phyloP scores from a whole-genome alignment of 2,113 vertebrate species.

The Sclerurus mexicanus region DNA sequence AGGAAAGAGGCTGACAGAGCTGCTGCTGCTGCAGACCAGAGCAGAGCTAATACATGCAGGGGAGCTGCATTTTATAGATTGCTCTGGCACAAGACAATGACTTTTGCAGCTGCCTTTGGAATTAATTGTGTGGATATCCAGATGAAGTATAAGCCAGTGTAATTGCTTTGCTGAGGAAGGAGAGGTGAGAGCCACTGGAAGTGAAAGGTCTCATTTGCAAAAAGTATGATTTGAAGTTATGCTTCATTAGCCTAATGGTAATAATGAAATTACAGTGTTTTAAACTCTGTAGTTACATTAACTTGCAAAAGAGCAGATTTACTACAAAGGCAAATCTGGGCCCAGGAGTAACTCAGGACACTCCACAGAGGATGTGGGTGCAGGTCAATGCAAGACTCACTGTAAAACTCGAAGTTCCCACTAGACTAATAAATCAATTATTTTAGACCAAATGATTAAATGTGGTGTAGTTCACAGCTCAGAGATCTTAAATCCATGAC shows the following conservation, averaged over 20 bases:
- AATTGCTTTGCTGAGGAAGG: neutral
- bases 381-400: too few relatives aligned
- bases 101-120: neutral
- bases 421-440: neutral
- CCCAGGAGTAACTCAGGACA: too few relatives aligned
- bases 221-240: neutral
- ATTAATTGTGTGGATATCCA: neutral
- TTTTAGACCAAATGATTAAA: too few relatives aligned
- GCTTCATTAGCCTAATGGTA: neutral
- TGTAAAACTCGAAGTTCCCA: neutral
- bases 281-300: neutral
- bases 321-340: neutral
- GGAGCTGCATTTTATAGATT: neutral
- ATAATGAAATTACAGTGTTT: neutral
- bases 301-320: neutral
- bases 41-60: neutral
- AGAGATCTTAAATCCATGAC: neutral
- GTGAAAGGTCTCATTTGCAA: neutral
- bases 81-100: neutral
- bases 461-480: neutral
- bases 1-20: neutral
- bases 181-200: neutral
- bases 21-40: neutral
- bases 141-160: neutral
- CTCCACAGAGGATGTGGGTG: rapidly evolving